Conservation (phyloP, 1,140 invertebrate species). For the Mycetomoellerius zeteki region DNA sequence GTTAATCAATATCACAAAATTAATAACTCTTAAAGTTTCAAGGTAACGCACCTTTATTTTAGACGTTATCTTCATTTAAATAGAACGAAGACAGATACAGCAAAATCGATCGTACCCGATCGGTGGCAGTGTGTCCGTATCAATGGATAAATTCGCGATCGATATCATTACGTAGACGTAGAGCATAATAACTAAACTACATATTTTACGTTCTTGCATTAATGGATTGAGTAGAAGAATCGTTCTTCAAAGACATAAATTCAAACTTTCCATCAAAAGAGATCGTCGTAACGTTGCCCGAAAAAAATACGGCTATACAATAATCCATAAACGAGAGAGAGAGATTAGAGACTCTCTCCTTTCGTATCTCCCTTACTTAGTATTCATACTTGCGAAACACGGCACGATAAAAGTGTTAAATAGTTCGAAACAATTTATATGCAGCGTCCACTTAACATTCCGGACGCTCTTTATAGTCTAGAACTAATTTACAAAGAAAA, state of each 20-base stretch:
- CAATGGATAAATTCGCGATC: conserved; percentile 37
- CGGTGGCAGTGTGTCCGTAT: conserved; percentile 59
- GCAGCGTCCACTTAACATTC: background rate
- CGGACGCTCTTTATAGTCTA: background rate
- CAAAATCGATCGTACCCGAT: conserved; percentile 55
- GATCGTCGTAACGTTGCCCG: background rate
- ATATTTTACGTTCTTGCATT: conserved; percentile 19
- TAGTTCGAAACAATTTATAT: conserved; percentile 35
- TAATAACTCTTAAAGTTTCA: conserved; percentile 16
- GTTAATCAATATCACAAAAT: conserved; percentile 48
- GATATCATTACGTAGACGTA: conserved; percentile 11
- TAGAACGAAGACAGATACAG: conserved; percentile 55
- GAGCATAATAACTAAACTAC: conserved; percentile 26
- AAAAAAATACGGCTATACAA: conserved; percentile 6
- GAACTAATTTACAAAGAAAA: conserved; percentile 8
- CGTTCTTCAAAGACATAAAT: background rate
- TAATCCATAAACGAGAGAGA: background rate
- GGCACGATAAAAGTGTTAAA: conserved; percentile 44
- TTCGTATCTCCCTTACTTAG: background rate
- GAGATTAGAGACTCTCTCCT: background rate
- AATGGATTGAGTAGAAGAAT: conserved; percentile 23
- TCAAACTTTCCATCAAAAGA: conserved; percentile 11
- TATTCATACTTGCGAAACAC: conserved; percentile 32
- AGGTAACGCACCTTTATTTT: conserved; percentile 51
- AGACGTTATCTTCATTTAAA: conserved; percentile 40